These are phyloP conservation scores for Brachionus paranguensis DNA, from an alignment of 1,140 invertebrate genomes.

Conservation along the genomic window DNA sequence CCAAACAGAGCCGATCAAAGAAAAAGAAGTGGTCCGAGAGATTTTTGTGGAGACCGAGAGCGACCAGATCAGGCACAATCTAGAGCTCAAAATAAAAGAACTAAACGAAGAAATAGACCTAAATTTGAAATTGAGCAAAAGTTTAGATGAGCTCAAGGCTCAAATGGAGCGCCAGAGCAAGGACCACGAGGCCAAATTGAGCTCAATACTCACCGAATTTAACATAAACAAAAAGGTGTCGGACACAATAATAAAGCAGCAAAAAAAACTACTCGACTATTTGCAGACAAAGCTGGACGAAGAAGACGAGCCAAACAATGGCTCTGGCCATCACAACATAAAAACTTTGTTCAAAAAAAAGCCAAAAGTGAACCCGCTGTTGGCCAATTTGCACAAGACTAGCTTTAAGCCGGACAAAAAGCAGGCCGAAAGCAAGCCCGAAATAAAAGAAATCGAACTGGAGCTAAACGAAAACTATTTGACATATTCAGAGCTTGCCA, in stretches of 20 bases:
- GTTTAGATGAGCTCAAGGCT: neutral
- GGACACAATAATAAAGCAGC: constrained; percentile 31
- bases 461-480: constrained; percentile 31
- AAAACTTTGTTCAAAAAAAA: constrained; percentile 34
- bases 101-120: neutral
- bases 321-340: constrained; percentile 10
- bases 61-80: neutral
- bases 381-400: constrained; percentile 32
- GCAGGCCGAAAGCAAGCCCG: neutral
- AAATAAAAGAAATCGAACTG: constrained; percentile 25
- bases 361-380: neutral
- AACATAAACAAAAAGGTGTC: constrained; percentile 32
- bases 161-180: neutral
- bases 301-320: neutral
- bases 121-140: constrained; percentile 15
- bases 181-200: constrained; percentile 4
- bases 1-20: neutral
- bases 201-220: neutral
- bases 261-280: constrained; percentile 28
- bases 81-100: constrained; percentile 4
- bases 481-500: constrained; percentile 8
- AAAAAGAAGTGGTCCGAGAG: neutral
- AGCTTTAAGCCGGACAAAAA: neutral
- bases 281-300: constrained; percentile 8
- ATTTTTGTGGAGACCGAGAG: neutral